Evolutionary conservation across 2,888 invertebrate species (phyloP), one percentile per base, ranked within the genome.

Genomic region (Apamea anceps): DNA sequence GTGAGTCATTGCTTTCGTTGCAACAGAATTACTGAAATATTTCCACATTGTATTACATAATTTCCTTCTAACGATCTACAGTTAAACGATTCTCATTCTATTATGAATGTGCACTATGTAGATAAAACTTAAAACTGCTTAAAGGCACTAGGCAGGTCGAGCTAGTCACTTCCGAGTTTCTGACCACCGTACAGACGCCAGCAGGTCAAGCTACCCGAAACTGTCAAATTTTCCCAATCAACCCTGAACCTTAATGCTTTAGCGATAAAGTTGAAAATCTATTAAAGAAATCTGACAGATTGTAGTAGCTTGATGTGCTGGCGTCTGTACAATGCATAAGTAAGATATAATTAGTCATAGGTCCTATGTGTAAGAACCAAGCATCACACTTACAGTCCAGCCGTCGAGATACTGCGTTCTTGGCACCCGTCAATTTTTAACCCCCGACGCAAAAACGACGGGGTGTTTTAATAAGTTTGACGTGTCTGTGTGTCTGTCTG

Each of bases 1-100:
- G 5, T 25, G 42, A 51, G 0, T 80, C 15, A 48, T 54, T 65
- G 12, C 7, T 80, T 72, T 67, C 15, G 10, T 75, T 57, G 48
- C 63, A 72, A 66, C 21, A 6, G 37, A 51, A 5, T 54, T 42
- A 48, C 62, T 72, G 57, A 60, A 72, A 51, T 63, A 65, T 42
- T 67, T 67, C 21, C 18, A 54, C 15, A 28, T 15, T 32, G 5
- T 13, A 37, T 63, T 54, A 45, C 45, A 32, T 48, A 45, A 25
- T 4, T 15, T 37, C 21, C 1, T 71, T 71, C 32, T 57, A 25
- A 10, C 0, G 10, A 4, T 42, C 15, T 42, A 18, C 10, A 54
- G 12, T 25, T 1, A 32, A 71, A 28, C 18, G 15, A 21, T 42
- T 57, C 12, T 12, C 12, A 28, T 28, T 68, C 6, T 45, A 45